Percentiles rank a stretch among this genome's conserved stretches.
Conservation (phyloP, 1,140 invertebrate species). For the Sinonovacula constricta region DNA sequence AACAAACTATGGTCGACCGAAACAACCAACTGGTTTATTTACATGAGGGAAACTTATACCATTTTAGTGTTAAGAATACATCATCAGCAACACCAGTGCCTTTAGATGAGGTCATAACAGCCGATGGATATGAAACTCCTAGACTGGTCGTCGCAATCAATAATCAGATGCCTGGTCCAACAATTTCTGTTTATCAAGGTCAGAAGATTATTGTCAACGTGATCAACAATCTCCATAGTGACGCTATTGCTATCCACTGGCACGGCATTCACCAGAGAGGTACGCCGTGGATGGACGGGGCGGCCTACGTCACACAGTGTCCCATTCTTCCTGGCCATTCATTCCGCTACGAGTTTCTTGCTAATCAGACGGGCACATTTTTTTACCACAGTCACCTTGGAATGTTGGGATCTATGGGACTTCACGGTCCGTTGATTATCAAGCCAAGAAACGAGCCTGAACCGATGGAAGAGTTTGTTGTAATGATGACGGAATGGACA, state of each 20-base stretch:
- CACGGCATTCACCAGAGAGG: conserved; percentile 89
- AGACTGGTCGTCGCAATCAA: conserved; percentile 55
- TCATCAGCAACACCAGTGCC: conserved; percentile 13
- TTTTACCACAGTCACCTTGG: conserved; percentile 62
- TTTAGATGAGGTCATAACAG: conserved; percentile 51
- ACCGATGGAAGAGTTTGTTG: conserved; percentile 12
- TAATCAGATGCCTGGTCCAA: conserved; percentile 59
- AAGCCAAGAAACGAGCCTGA: conserved; percentile 36
- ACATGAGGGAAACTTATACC: conserved; percentile 49
- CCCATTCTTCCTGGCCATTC: conserved; percentile 90
- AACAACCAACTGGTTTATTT: neutral
- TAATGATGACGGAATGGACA: conserved; percentile 68
- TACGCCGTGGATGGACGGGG: conserved; percentile 93
- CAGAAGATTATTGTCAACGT: conserved; percentile 93
- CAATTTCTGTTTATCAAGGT: conserved; percentile 87
- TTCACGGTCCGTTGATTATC: conserved; percentile 57
- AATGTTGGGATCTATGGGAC: conserved; percentile 47
- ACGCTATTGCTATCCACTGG: conserved; percentile 92
- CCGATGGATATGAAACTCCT: conserved; percentile 55
- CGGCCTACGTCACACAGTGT: conserved; percentile 94
- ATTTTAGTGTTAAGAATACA: conserved; percentile 30
- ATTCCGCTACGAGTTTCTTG: conserved; percentile 85
- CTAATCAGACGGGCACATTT: conserved; percentile 48
- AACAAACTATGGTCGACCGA: neutral
- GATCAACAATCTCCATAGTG: conserved; percentile 87